Evolutionary conservation across 2,888 invertebrate genomes (phyloP).

Genomic region (Tiliacea aurago): DNA sequence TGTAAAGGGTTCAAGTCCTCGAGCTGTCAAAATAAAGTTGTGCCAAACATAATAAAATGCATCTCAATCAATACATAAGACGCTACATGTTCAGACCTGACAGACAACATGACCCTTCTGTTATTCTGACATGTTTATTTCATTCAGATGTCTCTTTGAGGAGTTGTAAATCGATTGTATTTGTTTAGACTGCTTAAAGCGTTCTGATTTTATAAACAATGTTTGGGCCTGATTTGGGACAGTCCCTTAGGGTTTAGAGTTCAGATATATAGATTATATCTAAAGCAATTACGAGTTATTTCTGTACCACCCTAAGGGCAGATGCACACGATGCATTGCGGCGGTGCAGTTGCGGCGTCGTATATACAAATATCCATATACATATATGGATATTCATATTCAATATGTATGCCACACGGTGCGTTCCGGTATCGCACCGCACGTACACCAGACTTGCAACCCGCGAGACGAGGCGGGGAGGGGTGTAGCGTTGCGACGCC

Average conservation of each 20-base stretch:
- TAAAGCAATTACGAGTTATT: no score
- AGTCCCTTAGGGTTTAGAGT: neutral
- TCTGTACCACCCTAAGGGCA: no score
- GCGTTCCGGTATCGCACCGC: no score
- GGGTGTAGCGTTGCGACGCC: no score
- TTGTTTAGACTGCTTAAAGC: constrained; percentile 17
- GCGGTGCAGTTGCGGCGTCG: no score
- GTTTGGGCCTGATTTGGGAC: neutral
- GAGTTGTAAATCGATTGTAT: constrained; percentile 12
- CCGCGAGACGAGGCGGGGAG: no score
- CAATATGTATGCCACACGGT: no score
- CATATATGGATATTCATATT: no score
- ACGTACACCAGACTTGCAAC: no score
- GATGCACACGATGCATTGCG: no score
- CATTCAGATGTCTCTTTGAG: neutral
- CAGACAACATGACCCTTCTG: constrained; percentile 26
- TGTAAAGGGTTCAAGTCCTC: neutral
- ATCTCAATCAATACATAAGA: constrained; percentile 28
- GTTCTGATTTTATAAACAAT: constrained; percentile 3
- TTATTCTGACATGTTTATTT: constrained; percentile 31
- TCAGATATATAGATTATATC: neutral
- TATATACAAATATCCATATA: no score
- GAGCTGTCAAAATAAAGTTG: constrained; percentile 2
- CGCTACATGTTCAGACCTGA: constrained; percentile 1
- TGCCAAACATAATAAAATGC: constrained; percentile 1